phyloP scores from a whole-genome alignment of 2,113 vertebrate species.

The Ceyx melanurus region DNA sequence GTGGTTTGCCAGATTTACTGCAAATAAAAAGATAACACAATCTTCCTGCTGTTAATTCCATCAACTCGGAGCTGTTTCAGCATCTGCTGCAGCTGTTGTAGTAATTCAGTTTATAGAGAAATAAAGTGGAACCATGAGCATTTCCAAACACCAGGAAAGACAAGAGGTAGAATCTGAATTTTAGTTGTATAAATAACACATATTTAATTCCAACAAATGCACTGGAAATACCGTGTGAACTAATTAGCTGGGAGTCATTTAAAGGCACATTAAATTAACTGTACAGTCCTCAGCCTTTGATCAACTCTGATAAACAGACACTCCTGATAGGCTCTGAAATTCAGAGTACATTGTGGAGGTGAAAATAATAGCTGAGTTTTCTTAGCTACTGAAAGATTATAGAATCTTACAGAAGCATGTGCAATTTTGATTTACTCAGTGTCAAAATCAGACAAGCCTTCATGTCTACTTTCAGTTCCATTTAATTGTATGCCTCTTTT shows the following conservation, averaged over 20 bases:
- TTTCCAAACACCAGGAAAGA: background rate
- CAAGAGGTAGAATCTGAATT: background rate
- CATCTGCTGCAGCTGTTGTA: background rate
- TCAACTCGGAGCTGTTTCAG: background rate
- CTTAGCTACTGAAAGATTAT: background rate
- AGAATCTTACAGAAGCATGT: background rate
- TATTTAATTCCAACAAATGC: background rate
- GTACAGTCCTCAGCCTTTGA: background rate
- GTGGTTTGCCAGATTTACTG: background rate
- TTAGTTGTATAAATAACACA: background rate
- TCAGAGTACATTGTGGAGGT: background rate
- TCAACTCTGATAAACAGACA: background rate
- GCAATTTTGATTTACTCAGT: background rate
- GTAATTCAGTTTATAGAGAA: background rate
- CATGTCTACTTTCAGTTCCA: background rate
- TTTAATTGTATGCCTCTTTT: background rate
- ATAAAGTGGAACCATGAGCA: background rate
- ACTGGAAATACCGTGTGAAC: background rate
- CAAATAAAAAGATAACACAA: slow-evolving; percentile 15
- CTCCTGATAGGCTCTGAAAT: background rate
- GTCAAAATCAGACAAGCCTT: background rate
- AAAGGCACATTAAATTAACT: background rate
- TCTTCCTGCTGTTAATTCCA: background rate
- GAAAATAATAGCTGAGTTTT: background rate
- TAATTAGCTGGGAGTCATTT: background rate